Evolutionary conservation across 2,888 invertebrate genomes (phyloP).

Genomic region (Platycheirus rosarum): DNA sequence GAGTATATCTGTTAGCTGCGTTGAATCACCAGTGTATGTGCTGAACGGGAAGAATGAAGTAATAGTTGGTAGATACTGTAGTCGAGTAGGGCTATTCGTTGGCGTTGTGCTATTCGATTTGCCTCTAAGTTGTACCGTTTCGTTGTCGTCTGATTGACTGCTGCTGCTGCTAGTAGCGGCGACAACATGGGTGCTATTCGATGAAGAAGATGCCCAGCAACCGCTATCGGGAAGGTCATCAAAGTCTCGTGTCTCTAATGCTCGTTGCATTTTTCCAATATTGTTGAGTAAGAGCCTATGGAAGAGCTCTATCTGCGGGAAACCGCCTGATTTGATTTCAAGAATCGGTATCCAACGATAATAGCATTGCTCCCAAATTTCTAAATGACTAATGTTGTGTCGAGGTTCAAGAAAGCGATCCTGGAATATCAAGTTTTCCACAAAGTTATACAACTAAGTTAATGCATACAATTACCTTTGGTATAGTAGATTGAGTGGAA

Average conservation of each 20-base stretch:
- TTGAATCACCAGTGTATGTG: conserved; percentile 79
- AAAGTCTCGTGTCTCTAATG: conserved; percentile 80
- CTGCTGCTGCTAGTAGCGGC: conserved; percentile 43
- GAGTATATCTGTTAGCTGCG: conserved; percentile 81
- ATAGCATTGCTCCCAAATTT: conserved; percentile 95
- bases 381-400: conserved; percentile 84
- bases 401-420: conserved; percentile 83
- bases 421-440: no score
- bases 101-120: conserved; percentile 74
- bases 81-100: conserved; percentile 76
- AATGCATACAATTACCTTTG: no score
- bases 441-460: no score
- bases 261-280: conserved; percentile 81
- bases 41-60: conserved; percentile 83
- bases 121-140: conserved; percentile 61
- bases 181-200: conserved; percentile 19
- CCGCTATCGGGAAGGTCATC: conserved; percentile 80
- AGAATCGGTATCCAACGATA: conserved; percentile 93
- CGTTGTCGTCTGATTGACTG: conserved; percentile 68
- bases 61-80: conserved; percentile 78
- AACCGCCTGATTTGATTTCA: conserved; percentile 84
- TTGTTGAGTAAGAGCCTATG: conserved; percentile 81
- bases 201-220: conserved; percentile 17
- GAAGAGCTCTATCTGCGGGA: conserved; percentile 82
- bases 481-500: conserved; percentile 80